phyloP scores from a whole-genome alignment of 2,888 invertebrate genomes.

The Xanthorhoe spadicearia region DNA sequence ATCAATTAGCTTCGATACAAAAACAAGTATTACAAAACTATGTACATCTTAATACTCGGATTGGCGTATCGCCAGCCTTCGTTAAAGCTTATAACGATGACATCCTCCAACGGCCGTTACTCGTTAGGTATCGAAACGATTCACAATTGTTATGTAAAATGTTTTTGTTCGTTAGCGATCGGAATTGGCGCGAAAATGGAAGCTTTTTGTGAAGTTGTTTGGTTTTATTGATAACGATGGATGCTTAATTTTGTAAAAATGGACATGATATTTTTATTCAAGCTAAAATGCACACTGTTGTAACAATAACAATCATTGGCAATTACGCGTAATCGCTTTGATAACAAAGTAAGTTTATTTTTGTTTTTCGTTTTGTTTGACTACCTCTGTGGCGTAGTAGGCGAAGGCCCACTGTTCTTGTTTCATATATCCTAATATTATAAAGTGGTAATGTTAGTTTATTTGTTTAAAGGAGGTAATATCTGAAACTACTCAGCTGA shows the following conservation, averaged over 20 bases:
- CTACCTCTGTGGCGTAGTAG: too few relatives aligned
- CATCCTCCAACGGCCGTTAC: conserved; percentile 33
- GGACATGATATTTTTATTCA: background rate
- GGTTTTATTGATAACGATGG: conserved; percentile 15
- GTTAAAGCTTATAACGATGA: conserved; percentile 43
- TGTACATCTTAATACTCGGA: conserved; percentile 38
- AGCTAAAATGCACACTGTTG: background rate
- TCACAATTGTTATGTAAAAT: conserved; percentile 37
- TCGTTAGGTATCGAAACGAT: conserved; percentile 32
- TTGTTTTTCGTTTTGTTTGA: too few relatives aligned
- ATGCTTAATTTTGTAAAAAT: background rate
- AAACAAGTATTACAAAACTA: conserved; percentile 31
- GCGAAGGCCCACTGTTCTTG: too few relatives aligned
- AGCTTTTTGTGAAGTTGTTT: conserved; percentile 18
- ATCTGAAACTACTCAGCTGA: too few relatives aligned
- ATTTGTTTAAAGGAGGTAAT: too few relatives aligned
- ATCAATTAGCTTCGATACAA: conserved; percentile 28
- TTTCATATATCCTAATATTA: too few relatives aligned
- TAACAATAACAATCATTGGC: too few relatives aligned
- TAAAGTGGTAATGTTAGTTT: too few relatives aligned
- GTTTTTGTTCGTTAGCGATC: conserved; percentile 41
- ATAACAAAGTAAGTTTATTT: too few relatives aligned
- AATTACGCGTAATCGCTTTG: too few relatives aligned
- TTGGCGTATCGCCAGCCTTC: conserved; percentile 43
- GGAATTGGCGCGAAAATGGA: conserved; percentile 16